Percentiles rank a stretch among this genome's conserved stretches.
Conservation (phyloP, 2,888 invertebrate genomes). For the Scrobipalpa costella region DNA sequence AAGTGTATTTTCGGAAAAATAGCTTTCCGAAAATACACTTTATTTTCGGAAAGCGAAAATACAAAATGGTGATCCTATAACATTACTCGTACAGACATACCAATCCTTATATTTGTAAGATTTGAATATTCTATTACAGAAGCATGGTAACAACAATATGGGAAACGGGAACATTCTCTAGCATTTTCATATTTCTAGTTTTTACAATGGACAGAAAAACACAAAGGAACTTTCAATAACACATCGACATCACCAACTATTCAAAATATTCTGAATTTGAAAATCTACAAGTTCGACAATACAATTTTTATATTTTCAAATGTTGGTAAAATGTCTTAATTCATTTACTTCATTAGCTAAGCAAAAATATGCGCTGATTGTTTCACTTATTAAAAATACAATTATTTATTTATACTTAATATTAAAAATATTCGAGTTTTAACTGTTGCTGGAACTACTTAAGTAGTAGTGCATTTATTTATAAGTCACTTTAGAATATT, state of each 20-base stretch:
- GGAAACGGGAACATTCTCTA: conserved; percentile 5
- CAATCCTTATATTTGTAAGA: neutral
- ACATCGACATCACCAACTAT: conserved; percentile 17
- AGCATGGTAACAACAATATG: conserved; percentile 7
- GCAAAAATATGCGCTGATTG: conserved; percentile 19
- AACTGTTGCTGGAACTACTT: neutral
- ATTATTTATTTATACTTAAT: conserved; percentile 19
- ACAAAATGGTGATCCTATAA: neutral
- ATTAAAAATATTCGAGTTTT: conserved; percentile 23
- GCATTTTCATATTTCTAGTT: neutral
- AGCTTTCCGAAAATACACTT: neutral
- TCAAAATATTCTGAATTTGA: conserved; percentile 23
- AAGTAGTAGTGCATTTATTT: conserved; percentile 11
- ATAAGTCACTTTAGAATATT: neutral
- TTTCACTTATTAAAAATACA: conserved; percentile 18
- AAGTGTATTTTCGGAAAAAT: neutral
- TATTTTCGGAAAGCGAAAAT: too few relatives aligned
- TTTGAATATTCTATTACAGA: neutral
- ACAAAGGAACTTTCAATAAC: conserved; percentile 33
- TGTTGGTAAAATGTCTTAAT: neutral
- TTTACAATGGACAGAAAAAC: conserved; percentile 32
- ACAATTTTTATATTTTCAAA: neutral
- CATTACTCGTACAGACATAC: neutral
- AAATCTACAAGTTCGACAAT: neutral
- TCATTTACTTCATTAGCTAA: conserved; percentile 6